A percentile compares a stretch with the other conserved stretches of the same genome.
These are phyloP conservation scores for Eugnorisma glareosa DNA, from an alignment of 2,888 invertebrate genomes.

Conservation along the genomic window DNA sequence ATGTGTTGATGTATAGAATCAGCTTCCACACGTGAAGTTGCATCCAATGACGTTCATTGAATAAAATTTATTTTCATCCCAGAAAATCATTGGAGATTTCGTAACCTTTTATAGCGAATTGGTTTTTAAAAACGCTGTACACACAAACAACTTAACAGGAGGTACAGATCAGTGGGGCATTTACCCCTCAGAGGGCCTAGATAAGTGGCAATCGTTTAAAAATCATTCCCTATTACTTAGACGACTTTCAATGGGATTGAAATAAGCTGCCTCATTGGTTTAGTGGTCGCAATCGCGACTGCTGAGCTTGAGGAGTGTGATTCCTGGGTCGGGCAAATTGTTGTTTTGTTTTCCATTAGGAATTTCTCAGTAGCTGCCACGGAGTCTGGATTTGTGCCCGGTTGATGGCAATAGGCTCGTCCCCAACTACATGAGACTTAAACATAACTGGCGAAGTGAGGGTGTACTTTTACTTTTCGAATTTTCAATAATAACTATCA, in stretches of 20 bases:
- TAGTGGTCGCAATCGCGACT: too few relatives aligned
- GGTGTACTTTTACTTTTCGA: background rate
- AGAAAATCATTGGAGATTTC: background rate
- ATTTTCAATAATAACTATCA: background rate
- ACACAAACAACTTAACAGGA: background rate
- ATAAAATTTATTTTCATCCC: background rate
- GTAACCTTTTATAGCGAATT: background rate
- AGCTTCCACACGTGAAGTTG: slow-evolving; percentile 13
- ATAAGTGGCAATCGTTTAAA: too few relatives aligned
- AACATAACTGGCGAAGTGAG: too few relatives aligned
- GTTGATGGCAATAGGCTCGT: too few relatives aligned
- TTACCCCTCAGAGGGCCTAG: background rate
- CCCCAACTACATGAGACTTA: too few relatives aligned
- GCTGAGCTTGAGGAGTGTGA: too few relatives aligned
- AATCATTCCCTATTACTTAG: background rate
- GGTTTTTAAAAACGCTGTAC: background rate
- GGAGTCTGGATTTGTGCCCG: too few relatives aligned
- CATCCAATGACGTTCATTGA: background rate
- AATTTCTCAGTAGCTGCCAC: too few relatives aligned
- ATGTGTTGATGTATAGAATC: slow-evolving; percentile 22
- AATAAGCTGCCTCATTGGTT: too few relatives aligned
- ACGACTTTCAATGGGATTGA: too few relatives aligned
- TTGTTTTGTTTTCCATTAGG: too few relatives aligned
- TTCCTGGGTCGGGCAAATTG: too few relatives aligned
- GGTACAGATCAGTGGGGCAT: background rate